A percentile compares a stretch with the other conserved stretches of the same genome.
Evolutionary conservation across 2,797 vertebrate species (phyloP).

Genomic region (Sebastes wilsoni): DNA sequence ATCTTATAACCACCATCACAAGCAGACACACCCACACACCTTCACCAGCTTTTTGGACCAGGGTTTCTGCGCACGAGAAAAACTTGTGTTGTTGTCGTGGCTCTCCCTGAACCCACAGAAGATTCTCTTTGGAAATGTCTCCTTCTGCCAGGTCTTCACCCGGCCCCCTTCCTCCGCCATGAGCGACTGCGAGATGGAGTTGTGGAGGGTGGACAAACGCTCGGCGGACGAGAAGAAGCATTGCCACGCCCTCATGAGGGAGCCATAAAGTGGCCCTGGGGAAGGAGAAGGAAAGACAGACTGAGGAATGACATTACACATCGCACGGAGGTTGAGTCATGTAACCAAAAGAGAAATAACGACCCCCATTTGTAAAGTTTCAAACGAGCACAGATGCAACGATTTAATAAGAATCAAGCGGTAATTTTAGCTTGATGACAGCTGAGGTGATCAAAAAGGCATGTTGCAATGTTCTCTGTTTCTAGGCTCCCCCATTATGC

Average conservation of each 20-base stretch:
- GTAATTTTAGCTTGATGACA: slow-evolving; percentile 30
- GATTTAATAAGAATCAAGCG: slow-evolving; percentile 22
- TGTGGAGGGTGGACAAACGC: slow-evolving; percentile 78
- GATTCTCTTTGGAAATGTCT: slow-evolving; percentile 83
- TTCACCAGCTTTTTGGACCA: slow-evolving; percentile 83
- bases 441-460: slow-evolving; percentile 17
- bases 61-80: slow-evolving; percentile 82
- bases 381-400: slow-evolving; percentile 40
- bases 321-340: slow-evolving; percentile 45
- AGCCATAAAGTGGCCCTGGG: slow-evolving; percentile 81
- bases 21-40: slow-evolving; percentile 17
- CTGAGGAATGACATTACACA: slow-evolving; percentile 20
- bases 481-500: not conserved
- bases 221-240: slow-evolving; percentile 80
- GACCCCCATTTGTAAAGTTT: slow-evolving; percentile 48
- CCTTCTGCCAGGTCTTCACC: slow-evolving; percentile 81
- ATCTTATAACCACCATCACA: not conserved
- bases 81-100: slow-evolving; percentile 75
- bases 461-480: not conserved
- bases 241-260: slow-evolving; percentile 79
- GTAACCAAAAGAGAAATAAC: slow-evolving; percentile 45
- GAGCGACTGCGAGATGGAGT: slow-evolving; percentile 76
- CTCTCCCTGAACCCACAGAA: slow-evolving; percentile 81
- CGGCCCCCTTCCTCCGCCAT: slow-evolving; percentile 70
- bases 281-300: slow-evolving; percentile 6